Conservation (phyloP, 2,113 vertebrate genomes). For the Amphiprion percula region DNA sequence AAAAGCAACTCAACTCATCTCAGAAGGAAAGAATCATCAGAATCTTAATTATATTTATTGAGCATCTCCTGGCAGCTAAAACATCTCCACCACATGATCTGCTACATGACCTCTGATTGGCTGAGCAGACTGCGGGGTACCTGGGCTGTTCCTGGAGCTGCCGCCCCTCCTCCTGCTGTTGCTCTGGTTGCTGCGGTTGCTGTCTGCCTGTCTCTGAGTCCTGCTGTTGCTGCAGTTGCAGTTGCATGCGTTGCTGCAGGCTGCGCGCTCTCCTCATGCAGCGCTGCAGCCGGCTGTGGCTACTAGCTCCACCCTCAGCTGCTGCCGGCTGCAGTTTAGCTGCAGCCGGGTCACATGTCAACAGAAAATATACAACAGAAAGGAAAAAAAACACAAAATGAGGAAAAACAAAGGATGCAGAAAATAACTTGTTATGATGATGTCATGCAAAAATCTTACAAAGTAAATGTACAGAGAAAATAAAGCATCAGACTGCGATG, state of each 20-base stretch:
- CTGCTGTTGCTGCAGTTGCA: slow-evolving; percentile 49
- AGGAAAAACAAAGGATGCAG: slow-evolving; percentile 44
- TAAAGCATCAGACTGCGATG: slow-evolving; percentile 17
- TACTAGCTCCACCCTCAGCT: slow-evolving; percentile 60
- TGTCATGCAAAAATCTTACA: slow-evolving; percentile 59
- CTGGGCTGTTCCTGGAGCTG: slow-evolving; percentile 66
- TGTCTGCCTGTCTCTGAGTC: slow-evolving; percentile 50
- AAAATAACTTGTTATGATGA: slow-evolving; percentile 60
- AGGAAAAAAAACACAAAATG: slow-evolving; percentile 19
- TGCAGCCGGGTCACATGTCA: slow-evolving; percentile 49
- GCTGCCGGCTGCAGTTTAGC: slow-evolving; percentile 66
- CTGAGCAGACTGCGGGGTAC: slow-evolving; percentile 56
- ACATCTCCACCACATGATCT: too few species aligned
- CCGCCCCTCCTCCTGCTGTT: slow-evolving; percentile 49
- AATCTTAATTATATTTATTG: too few species aligned
- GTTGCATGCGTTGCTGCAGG: slow-evolving; percentile 75
- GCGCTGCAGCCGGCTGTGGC: slow-evolving; percentile 72
- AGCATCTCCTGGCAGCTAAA: too few species aligned
- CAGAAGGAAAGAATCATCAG: background rate
- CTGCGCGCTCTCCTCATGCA: slow-evolving; percentile 71
- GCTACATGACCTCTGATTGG: slow-evolving; percentile 19
- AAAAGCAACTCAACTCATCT: too few species aligned
- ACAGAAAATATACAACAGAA: slow-evolving; percentile 43
- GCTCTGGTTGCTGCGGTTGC: slow-evolving; percentile 23
- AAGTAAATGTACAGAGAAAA: slow-evolving; percentile 48